Evolutionary conservation across 2,888 invertebrate species (phyloP).

Genomic region (Apamea crenata): DNA sequence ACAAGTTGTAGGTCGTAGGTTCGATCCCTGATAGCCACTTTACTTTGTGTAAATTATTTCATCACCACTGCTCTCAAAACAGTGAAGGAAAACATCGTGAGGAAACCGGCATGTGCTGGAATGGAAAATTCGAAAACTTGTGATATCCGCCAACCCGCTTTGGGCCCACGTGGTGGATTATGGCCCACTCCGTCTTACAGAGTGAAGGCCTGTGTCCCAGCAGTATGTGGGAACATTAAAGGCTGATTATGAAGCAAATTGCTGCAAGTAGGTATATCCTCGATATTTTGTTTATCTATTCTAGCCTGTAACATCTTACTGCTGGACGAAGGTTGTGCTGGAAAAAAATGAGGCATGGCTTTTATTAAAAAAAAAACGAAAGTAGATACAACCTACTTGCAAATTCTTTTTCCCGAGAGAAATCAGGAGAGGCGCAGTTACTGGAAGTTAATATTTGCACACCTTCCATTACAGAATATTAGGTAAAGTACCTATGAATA

Average conservation of each 20-base stretch:
- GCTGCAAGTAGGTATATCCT: neutral
- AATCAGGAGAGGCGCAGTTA: slow-evolving; percentile 29
- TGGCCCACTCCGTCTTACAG: neutral
- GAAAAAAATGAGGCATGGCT: neutral
- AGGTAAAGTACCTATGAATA: slow-evolving; percentile 2
- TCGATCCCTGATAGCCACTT: neutral
- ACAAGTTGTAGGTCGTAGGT: neutral
- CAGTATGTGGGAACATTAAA: neutral
- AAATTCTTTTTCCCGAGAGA: slow-evolving; percentile 39
- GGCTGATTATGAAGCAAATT: neutral
- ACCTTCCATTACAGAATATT: slow-evolving; percentile 14
- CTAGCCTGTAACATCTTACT: neutral
- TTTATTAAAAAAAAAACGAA: neutral
- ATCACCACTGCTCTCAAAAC: neutral
- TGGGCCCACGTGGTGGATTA: neutral
- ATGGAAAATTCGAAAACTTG: neutral
- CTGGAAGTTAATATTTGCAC: slow-evolving; percentile 33
- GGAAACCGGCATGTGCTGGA: neutral
- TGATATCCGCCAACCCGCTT: neutral
- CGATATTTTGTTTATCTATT: neutral
- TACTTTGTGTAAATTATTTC: neutral
- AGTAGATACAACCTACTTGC: slow-evolving; percentile 5
- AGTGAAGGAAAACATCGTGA: neutral
- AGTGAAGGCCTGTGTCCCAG: neutral
- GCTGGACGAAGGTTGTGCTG: neutral